Evolutionary conservation across 2,888 invertebrate genomes (phyloP).

Genomic region (Meganola albula): DNA sequence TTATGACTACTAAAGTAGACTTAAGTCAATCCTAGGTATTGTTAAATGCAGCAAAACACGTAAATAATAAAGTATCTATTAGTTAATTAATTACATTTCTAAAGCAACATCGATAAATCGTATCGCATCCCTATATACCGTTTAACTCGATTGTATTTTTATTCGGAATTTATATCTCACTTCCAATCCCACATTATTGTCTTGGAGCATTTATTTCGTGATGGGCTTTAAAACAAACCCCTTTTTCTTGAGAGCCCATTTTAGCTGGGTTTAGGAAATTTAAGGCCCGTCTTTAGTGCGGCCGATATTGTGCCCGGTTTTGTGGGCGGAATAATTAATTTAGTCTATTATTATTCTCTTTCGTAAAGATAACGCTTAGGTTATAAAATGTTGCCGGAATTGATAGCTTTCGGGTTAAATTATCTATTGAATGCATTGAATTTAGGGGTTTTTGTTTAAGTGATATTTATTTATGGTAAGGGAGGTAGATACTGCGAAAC

Average conservation of each 20-base stretch:
- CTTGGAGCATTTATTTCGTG: conserved; percentile 73
- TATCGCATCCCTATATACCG: conserved; percentile 36
- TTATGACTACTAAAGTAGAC: no score
- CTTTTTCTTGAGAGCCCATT: conserved; percentile 73
- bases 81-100: no score
- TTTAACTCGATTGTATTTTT: conserved; percentile 60
- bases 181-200: conserved; percentile 76
- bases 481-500: no score
- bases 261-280: conserved; percentile 76
- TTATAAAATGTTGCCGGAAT: conserved; percentile 36
- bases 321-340: conserved; percentile 70
- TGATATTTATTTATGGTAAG: no score
- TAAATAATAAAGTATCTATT: no score
- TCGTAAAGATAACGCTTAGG: conserved; percentile 58
- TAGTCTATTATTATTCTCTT: conserved; percentile 65
- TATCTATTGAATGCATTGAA: no score
- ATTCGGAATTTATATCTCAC: conserved; percentile 73
- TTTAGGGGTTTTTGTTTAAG: no score
- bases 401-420: neutral
- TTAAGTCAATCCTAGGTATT: no score
- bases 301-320: conserved; percentile 47
- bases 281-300: conserved; percentile 64
- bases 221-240: conserved; percentile 77
- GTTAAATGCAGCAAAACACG: no score
- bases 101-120: conserved; percentile 26